phyloP scores from a whole-genome alignment of 2,888 invertebrate species.

The Synergus itoensis region DNA sequence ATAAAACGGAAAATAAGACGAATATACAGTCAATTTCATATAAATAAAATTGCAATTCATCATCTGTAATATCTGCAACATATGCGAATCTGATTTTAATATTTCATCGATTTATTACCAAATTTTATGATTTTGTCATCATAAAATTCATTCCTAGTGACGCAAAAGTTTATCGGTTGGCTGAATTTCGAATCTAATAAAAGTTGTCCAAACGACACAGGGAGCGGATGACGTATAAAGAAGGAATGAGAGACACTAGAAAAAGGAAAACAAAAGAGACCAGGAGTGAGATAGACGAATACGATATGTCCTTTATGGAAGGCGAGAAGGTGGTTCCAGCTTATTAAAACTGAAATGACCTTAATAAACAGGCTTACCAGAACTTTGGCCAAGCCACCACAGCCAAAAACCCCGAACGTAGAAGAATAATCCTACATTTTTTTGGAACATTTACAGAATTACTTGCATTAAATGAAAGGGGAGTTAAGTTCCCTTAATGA shows the following conservation, averaged over 20 bases:
- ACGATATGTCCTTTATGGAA: conserved; percentile 40
- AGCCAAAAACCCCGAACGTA: conserved; percentile 6
- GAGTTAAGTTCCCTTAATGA: not conserved
- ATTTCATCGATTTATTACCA: no score
- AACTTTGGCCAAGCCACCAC: not conserved
- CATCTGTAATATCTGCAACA: no score
- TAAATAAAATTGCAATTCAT: no score
- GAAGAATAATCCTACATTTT: conserved; percentile 5
- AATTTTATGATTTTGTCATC: not conserved
- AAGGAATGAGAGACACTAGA: conserved; percentile 7
- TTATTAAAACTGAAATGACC: conserved; percentile 70
- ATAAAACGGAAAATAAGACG: no score
- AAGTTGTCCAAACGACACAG: conserved; percentile 62
- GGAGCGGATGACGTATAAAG: conserved; percentile 46
- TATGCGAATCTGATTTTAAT: no score
- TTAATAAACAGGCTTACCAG: conserved; percentile 64
- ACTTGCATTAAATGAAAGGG: not conserved
- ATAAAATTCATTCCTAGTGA: not conserved
- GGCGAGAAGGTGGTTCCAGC: conserved; percentile 58
- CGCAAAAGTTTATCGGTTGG: not conserved
- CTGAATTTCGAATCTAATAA: conserved; percentile 62
- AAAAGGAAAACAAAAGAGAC: no score
- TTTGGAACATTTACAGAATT: not conserved
- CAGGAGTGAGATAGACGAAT: not conserved
- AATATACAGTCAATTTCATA: no score